phyloP scores from a whole-genome alignment of 2,113 vertebrate genomes.

The Stictonetta naevosa region DNA sequence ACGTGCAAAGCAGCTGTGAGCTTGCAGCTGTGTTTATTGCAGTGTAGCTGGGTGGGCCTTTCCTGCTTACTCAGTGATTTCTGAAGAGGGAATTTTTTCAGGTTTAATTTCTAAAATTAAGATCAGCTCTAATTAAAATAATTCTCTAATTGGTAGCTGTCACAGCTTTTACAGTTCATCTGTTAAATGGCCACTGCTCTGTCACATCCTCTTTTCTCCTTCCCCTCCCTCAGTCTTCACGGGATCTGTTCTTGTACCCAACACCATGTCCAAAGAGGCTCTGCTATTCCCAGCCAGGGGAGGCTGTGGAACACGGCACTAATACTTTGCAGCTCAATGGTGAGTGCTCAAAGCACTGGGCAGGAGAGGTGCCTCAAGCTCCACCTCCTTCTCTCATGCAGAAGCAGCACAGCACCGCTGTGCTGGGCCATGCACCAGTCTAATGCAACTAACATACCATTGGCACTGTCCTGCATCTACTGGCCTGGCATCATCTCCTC shows the following conservation, averaged over 20 bases:
- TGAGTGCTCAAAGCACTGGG: accelerated
- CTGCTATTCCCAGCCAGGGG: neutral
- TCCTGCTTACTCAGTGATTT: neutral
- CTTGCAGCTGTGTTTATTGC: neutral
- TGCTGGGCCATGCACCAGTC: neutral
- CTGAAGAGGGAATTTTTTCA: neutral
- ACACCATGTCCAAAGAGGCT: neutral
- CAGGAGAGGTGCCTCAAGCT: neutral
- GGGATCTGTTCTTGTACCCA: neutral
- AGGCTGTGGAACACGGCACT: neutral
- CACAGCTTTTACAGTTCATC: neutral
- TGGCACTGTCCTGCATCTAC: neutral
- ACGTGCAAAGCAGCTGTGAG: neutral
- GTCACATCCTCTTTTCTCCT: neutral
- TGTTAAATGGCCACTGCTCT: neutral
- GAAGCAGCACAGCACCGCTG: neutral
- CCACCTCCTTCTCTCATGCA: neutral
- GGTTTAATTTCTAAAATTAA: neutral
- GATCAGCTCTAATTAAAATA: neutral
- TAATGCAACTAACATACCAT: neutral
- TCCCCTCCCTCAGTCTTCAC: accelerated
- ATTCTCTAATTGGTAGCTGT: neutral
- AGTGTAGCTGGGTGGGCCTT: neutral
- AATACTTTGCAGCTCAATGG: neutral
- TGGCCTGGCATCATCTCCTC: neutral